These are phyloP conservation scores for Mionectes olivaceus DNA, from an alignment of 2,797 vertebrate species.

Conservation along the genomic window DNA sequence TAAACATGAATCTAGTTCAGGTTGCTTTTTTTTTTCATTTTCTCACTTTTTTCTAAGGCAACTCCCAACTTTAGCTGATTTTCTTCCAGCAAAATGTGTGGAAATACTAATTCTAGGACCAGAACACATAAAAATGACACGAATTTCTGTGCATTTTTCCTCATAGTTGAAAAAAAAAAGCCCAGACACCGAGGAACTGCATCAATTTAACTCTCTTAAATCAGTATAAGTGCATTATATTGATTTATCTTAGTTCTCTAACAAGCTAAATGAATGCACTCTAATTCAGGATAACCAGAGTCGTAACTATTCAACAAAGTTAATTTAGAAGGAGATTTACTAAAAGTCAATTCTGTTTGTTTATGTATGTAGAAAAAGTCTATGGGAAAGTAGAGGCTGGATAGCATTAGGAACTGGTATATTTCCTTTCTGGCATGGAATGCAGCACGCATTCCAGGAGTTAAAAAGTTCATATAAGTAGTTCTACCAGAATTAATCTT, in stretches of 20 bases:
- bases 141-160: not conserved
- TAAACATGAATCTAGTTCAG: accelerated
- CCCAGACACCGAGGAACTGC: not conserved
- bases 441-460: not conserved
- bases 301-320: not conserved
- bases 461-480: not conserved
- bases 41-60: not conserved
- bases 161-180: not conserved
- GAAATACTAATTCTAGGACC: not conserved
- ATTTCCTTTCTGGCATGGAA: not conserved
- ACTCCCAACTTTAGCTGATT: not conserved
- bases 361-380: not conserved
- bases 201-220: not conserved
- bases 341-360: not conserved
- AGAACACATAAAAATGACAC: not conserved
- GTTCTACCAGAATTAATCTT: not conserved
- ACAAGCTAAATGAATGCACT: not conserved
- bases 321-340: not conserved
- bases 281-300: not conserved
- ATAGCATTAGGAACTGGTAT: not conserved
- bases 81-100: not conserved
- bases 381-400: not conserved
- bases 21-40: not conserved
- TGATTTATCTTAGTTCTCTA: constrained; percentile 26
- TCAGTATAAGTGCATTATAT: constrained; percentile 6